These are phyloP conservation scores for Buphagus erythrorhynchus DNA, from an alignment of 2,797 vertebrate species.

Conservation along the genomic window DNA sequence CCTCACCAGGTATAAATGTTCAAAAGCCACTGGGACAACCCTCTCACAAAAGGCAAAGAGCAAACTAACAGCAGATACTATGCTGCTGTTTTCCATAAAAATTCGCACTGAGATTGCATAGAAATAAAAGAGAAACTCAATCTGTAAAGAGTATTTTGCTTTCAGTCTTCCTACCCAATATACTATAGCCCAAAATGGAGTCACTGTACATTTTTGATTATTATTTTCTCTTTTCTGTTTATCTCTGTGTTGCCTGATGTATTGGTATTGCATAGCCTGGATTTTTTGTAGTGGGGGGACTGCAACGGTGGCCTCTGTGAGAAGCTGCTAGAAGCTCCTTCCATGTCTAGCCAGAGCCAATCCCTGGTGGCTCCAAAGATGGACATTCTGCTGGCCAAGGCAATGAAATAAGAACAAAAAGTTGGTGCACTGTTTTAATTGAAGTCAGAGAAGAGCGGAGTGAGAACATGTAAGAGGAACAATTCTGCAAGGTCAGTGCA, in stretches of 20 bases:
- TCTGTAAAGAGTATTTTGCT: neutral
- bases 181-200: neutral
- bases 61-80: neutral
- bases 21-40: neutral
- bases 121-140: neutral
- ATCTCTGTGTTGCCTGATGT: neutral
- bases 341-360: neutral
- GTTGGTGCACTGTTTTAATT: neutral
- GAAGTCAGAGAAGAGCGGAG: rapidly evolving
- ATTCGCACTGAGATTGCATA: neutral
- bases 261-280: neutral
- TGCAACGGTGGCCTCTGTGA: neutral
- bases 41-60: neutral
- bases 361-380: neutral
- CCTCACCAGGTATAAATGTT: neutral
- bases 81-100: neutral
- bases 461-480: no score
- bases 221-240: neutral
- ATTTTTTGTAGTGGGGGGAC: rapidly evolving
- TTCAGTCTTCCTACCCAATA: neutral
- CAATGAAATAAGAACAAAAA: neutral
- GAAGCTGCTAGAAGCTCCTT: neutral
- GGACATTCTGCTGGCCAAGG: rapidly evolving
- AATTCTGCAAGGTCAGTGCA: neutral
- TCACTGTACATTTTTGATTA: neutral